Conservation (phyloP, 2,113 vertebrate genomes). For the Pseudopodoces humilis region DNA sequence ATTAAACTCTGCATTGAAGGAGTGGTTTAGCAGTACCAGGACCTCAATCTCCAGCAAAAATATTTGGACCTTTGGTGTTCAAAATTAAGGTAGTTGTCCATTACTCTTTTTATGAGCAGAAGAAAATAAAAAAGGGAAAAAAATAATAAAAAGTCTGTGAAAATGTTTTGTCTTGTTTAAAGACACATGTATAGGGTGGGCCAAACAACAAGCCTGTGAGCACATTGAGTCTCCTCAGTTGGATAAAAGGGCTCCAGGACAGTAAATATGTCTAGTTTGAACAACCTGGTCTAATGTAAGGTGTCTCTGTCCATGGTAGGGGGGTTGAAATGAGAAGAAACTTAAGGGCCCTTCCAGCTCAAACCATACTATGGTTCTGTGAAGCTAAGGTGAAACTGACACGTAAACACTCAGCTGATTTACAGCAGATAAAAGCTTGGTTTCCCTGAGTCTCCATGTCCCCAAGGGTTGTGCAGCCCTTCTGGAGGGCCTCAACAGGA, state of each 20-base stretch:
- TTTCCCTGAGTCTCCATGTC: accelerated
- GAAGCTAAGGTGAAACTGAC: background rate
- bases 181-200: background rate
- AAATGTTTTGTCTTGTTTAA: background rate
- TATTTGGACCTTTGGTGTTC: background rate
- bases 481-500: accelerated
- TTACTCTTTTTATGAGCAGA: background rate
- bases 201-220: background rate
- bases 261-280: background rate
- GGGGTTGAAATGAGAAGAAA: accelerated
- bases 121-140: background rate
- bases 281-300: background rate
- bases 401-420: background rate
- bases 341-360: background rate
- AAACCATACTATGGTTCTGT: background rate
- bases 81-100: background rate
- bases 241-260: background rate
- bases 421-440: accelerated
- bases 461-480: background rate
- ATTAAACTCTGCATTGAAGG: background rate
- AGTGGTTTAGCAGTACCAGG: background rate
- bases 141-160: background rate
- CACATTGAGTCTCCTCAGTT: accelerated
- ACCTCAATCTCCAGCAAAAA: accelerated
- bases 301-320: accelerated